Conservation (phyloP, 2,113 vertebrate genomes). For the Hippocampus abdominalis region DNA sequence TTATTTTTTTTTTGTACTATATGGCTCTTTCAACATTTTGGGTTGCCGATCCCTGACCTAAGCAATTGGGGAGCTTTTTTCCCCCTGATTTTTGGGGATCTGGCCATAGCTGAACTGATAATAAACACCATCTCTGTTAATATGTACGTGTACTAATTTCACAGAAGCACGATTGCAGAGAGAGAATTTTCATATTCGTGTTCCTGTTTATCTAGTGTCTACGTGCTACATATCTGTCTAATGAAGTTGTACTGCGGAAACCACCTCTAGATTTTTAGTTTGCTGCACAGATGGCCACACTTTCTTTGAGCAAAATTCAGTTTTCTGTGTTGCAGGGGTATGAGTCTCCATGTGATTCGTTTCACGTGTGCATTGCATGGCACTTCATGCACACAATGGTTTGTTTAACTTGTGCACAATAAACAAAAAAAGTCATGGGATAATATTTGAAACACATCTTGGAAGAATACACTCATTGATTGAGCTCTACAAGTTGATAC, state of each 20-base stretch:
- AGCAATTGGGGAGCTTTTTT: not conserved
- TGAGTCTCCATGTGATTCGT: not conserved
- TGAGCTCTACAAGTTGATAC: not conserved
- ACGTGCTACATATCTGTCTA: not conserved
- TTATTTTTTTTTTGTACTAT: no score
- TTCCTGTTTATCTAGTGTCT: not conserved
- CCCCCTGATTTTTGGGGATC: conserved; percentile 16
- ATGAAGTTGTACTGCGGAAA: not conserved
- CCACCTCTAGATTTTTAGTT: not conserved
- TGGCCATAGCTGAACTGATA: conserved; percentile 18
- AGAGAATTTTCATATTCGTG: not conserved
- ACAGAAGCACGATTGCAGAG: not conserved
- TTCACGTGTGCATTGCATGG: not conserved
- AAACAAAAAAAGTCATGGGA: conserved; percentile 10
- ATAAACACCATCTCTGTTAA: not conserved
- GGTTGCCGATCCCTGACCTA: no score
- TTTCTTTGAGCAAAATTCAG: not conserved
- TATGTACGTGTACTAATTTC: conserved; percentile 1
- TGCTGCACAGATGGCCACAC: not conserved
- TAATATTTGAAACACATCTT: conserved; percentile 14
- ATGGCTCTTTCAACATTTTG: no score
- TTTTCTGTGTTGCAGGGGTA: not conserved
- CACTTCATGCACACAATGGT: conserved; percentile 19
- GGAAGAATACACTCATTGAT: conserved; percentile 16
- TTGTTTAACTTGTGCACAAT: not conserved